Evolutionary conservation across 2,888 invertebrate species (phyloP).

Genomic region (Nomada flava): DNA sequence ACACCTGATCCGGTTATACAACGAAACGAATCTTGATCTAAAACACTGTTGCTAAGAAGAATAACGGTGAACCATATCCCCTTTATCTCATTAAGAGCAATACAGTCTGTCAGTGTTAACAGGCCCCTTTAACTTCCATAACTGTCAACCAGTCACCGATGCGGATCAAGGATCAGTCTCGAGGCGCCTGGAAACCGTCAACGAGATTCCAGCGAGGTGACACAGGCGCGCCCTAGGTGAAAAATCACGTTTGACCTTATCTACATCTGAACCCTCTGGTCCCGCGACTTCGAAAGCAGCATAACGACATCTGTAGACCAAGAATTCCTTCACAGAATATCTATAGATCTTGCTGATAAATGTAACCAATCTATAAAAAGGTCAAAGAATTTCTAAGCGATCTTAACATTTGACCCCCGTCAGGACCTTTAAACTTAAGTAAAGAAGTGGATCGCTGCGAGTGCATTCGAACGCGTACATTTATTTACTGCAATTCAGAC

Average conservation of each 20-base stretch:
- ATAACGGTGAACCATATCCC: slow-evolving; percentile 12
- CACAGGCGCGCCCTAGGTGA: slow-evolving; percentile 3
- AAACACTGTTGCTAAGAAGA: not conserved
- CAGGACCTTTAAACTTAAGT: too few relatives aligned
- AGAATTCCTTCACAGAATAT: slow-evolving; percentile 1
- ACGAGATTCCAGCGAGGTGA: slow-evolving; percentile 4
- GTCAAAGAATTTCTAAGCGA: slow-evolving; percentile 5
- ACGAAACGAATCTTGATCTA: not conserved
- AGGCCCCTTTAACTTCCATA: slow-evolving; percentile 5
- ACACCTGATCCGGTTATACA: not conserved
- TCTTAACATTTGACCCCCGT: not conserved
- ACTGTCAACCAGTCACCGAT: slow-evolving; percentile 10
- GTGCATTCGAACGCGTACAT: too few relatives aligned
- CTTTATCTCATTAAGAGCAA: slow-evolving; percentile 8
- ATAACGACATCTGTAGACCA: not conserved
- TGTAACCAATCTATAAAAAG: not conserved
- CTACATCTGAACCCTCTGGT: not conserved
- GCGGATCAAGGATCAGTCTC: slow-evolving; percentile 9
- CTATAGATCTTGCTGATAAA: not conserved
- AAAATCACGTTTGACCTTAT: slow-evolving; percentile 20
- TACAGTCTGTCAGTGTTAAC: slow-evolving; percentile 14
- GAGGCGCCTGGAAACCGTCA: slow-evolving; percentile 1
- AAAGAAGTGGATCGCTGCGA: too few relatives aligned
- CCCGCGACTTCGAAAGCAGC: not conserved
- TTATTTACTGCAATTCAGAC: too few relatives aligned